Conservation (phyloP, 2,797 vertebrate species). For the Eurystomus glaucurus region DNA sequence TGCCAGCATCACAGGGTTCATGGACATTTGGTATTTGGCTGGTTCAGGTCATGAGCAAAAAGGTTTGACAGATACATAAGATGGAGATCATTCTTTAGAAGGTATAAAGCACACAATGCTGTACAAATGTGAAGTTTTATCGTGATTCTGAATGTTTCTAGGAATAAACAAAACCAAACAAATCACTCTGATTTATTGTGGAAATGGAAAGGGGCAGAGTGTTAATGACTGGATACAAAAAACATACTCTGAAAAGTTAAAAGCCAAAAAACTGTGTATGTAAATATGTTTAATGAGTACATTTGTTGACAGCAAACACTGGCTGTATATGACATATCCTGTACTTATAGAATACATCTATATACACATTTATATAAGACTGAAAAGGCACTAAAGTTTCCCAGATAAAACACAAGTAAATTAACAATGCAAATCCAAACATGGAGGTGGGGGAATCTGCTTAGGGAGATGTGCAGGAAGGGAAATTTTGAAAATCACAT, state of each 20-base stretch:
- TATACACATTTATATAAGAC: constrained; percentile 52
- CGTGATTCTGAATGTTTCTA: not conserved
- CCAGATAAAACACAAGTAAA: constrained; percentile 35
- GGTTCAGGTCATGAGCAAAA: not conserved
- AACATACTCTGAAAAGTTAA: not conserved
- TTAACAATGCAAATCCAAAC: constrained; percentile 7
- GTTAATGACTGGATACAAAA: not conserved
- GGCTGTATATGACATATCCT: not conserved
- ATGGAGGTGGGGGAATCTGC: not conserved
- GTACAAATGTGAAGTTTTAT: constrained; percentile 4
- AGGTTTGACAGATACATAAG: rapidly evolving
- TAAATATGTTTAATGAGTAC: not conserved
- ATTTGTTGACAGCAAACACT: constrained; percentile 2
- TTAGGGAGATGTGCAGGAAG: not conserved
- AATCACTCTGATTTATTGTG: not conserved
- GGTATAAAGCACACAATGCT: not conserved
- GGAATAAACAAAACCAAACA: not conserved
- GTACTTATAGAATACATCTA: constrained; percentile 24
- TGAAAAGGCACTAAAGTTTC: constrained; percentile 72
- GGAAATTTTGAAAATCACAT: not conserved
- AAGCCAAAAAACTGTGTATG: not conserved
- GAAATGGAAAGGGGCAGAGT: not conserved
- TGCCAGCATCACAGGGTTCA: not conserved
- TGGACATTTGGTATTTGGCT: not conserved
- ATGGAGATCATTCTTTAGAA: not conserved